Conservation (phyloP, 2,888 invertebrate species). For the Clivina fossor region DNA sequence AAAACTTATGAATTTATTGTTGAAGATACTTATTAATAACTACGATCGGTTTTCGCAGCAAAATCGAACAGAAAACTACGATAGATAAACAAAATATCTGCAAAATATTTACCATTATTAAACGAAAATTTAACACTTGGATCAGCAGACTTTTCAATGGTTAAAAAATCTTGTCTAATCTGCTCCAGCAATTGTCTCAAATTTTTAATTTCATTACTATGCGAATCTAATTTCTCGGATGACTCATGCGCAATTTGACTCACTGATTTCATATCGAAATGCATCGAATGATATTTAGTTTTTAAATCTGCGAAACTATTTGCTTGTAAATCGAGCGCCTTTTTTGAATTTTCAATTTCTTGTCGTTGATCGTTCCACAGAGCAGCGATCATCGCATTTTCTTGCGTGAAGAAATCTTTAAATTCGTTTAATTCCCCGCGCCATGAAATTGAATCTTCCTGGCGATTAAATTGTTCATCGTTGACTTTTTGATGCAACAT, state of each 20-base stretch:
- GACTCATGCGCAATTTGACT: conserved; percentile 57
- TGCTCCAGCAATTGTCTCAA: conserved; percentile 53
- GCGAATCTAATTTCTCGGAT: conserved; percentile 56
- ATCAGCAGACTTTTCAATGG: conserved; percentile 53
- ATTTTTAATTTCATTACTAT: conserved; percentile 52
- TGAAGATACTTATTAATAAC: not conserved
- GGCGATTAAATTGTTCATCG: conserved; percentile 46
- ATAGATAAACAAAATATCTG: not conserved
- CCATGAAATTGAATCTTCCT: conserved; percentile 41
- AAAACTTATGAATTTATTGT: not conserved
- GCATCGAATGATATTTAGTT: conserved; percentile 54
- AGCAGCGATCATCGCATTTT: conserved; percentile 49
- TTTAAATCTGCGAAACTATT: conserved; percentile 51
- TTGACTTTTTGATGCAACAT: conserved; percentile 44
- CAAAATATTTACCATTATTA: not conserved
- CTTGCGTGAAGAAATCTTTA: conserved; percentile 49
- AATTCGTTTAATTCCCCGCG: conserved; percentile 46
- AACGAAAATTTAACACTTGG: not conserved
- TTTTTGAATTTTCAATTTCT: conserved; percentile 44
- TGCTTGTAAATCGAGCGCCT: conserved; percentile 42
- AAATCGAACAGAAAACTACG: conserved; percentile 3
- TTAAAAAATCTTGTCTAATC: conserved; percentile 54
- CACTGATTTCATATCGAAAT: conserved; percentile 56
- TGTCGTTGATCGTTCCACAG: conserved; percentile 52
- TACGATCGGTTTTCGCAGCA: not conserved